Base-by-base conservation (phyloP, 1,140 invertebrate species). In the Chionoecetes opilio region DNA sequence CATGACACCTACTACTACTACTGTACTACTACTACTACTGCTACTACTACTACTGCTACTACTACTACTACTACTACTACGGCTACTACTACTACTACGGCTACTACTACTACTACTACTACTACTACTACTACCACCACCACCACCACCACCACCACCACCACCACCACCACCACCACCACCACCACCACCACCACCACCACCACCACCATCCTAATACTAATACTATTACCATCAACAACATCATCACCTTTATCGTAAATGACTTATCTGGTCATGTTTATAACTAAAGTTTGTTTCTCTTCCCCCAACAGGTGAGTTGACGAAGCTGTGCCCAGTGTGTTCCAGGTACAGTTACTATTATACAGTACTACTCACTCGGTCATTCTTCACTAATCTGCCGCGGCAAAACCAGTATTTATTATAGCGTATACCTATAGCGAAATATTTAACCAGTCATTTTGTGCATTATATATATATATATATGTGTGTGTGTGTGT, bases 1-100 rank as follows among this genome's bases (percentile, higher is more conserved):
- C n/a, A 75, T 75, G 26, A 75, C 8, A n/a, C n/a, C n/a, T 75
- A n/a, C n/a, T 75, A n/a, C 8, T 75, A 75, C n/a, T 75, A 75
- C n/a, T n/a, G n/a, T 75, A n/a, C n/a, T 75, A 75, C n/a, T 75
- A 75, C n/a, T 75, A 75, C 8, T 75, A 75, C n/a, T 75, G n/a
- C 63, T 75, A 75, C 63, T 75, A 75, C 63, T 75, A 75, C 63
- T 75, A 75, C 63, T 75, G 8, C 63, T 75, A 75, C 63, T 75
- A 75, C 63, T n/a, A 75, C 63, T 75, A 75, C 63, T 75, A 75
- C 63, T 21, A 21, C 63, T 21, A 75, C 63, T n/a, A 63, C 53
- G 8, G 26, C 53, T 9, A 63, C 53, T 21, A 63, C 21, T 26
- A 63, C 53, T 21, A 63, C 53, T 41, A 14, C 38, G 8, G 26